Base-by-base conservation (phyloP, 2,797 vertebrate species). In the Lycodopsis pacificus region DNA sequence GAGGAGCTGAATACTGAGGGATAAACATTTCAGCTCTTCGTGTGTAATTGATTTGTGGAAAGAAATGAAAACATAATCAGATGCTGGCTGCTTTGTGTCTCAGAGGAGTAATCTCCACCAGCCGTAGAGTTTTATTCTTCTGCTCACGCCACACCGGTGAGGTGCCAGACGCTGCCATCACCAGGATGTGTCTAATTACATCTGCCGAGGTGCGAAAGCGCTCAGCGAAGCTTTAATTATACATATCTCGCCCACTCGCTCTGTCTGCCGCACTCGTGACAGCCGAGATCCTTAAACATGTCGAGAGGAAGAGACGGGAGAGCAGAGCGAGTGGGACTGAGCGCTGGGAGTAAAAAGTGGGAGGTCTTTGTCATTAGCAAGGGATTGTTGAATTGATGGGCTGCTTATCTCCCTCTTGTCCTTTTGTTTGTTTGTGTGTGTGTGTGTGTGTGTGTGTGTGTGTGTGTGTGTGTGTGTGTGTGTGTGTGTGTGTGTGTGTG, bases 131-230 rank as follows among this genome's bases (percentile, higher is more conserved):
- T 2, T 27, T 38, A 11, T 44, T 71, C 42, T 53, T 36, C 1
- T 15, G 22, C 72, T 83, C 58, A 48, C 51, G 73, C 72, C 8
- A 44, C 71, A 65, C 74, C 65, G 36, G 59, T 30, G 72, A 84
- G 77, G 85, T 85, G 91, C 81, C 85, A 94, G 92, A 93, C 86
- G 48, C 71, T 80, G 57, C 65, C 81, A 65, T 89, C 88, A 70
- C 62, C 71, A 88, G 73, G 66, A 91, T 89, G 86, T 78, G 77
- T 88, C 88, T 95, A 94, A 95, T 95, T 95, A 87, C 90, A 89
- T 94, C 88, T 92, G 84, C 87, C 74, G 69, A 90, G 91, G 93
- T 94, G 94, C 75, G 76, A 95, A 91, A 34, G 68, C 49, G 1
- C 75, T 74, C 77, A 20, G 87, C 80, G 54, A 89, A 81, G 84